Base-by-base conservation (phyloP, 2,797 vertebrate species). In the Scarus forsteni region DNA sequence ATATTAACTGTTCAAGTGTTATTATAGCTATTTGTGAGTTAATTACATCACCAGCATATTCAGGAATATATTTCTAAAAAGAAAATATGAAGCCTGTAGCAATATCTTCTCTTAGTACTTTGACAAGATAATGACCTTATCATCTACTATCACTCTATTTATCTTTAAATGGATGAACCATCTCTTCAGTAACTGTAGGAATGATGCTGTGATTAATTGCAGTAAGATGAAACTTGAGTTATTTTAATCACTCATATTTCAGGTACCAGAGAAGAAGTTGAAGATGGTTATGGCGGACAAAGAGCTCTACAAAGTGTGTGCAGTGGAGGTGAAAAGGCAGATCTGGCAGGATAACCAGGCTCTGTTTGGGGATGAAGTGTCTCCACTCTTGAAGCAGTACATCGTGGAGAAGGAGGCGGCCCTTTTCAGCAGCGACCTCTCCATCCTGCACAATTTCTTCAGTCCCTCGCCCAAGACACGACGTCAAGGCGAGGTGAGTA, bases 291-390 rank as follows among this genome's bases (percentile, higher is more conserved):
- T 98, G 97, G 97, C 96, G 0, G 98, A 99, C 85, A 99, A 98
- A 86, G 98, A 98, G 45, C 92, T 99, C 68, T 99, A 99, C 79
- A 98, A 96, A 66, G 97, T 98, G 0, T 99, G 98, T 2, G 96
- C 97, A 0, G 96, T 99, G 73, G 97, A 99, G 91, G 98, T 99
- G 85, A 99, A 99, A 74, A 89, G 98, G 42, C 98, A 99, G 93
- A 99, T 99, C 86, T 99, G 98, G 98, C 98, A 99, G 88, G 98
- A 99, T 87, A 99, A 99, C 92, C 98, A 99, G 91, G 98, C 98
- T 1, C 93, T 99, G 35, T 99, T 99, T 19, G 98, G 98, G 0
- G 98, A 99, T 0, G 98, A 99, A 70, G 98, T 99, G 0, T 99
- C 98, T 0, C 98, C 98, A 0, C 88, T 99, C 67, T 90, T 99